Evolutionary conservation across 2,888 invertebrate genomes (phyloP).

Genomic region (Phorcus lineatus): DNA sequence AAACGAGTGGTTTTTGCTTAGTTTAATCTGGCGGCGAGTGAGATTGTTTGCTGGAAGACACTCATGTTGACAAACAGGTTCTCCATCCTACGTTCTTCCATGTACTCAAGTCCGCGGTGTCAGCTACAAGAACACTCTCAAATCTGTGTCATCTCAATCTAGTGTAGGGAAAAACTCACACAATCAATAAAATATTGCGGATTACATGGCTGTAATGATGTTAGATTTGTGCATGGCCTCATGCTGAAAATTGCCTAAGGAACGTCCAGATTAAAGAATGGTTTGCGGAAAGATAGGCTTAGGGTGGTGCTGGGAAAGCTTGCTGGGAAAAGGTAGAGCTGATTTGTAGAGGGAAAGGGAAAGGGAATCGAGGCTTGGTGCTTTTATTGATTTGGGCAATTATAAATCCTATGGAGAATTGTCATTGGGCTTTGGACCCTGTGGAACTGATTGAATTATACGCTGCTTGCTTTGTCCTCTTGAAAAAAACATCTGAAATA

Average conservation of each 20-base stretch:
- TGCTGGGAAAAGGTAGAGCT: neutral
- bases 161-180: neutral
- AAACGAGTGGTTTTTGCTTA: too few relatives aligned
- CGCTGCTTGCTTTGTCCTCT: too few relatives aligned
- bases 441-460: too few relatives aligned
- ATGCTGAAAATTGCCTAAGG: conserved; percentile 1
- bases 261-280: neutral
- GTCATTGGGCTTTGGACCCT: neutral
- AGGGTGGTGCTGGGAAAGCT: neutral
- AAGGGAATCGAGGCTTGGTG: too few relatives aligned
- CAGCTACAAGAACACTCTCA: neutral
- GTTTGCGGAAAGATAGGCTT: neutral
- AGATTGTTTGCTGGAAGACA: neutral
- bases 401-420: neutral
- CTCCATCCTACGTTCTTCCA: neutral
- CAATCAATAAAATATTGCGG: conserved; percentile 8
- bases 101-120: too few relatives aligned
- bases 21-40: too few relatives aligned
- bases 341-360: neutral
- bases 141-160: conserved; percentile 7
- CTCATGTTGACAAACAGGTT: conserved; percentile 12
- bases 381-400: neutral
- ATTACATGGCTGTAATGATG: conserved; percentile 1
- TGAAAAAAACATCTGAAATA: too few relatives aligned
- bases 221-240: neutral